Conservation (phyloP, 2,888 invertebrate genomes). For the Acheta domesticus region DNA sequence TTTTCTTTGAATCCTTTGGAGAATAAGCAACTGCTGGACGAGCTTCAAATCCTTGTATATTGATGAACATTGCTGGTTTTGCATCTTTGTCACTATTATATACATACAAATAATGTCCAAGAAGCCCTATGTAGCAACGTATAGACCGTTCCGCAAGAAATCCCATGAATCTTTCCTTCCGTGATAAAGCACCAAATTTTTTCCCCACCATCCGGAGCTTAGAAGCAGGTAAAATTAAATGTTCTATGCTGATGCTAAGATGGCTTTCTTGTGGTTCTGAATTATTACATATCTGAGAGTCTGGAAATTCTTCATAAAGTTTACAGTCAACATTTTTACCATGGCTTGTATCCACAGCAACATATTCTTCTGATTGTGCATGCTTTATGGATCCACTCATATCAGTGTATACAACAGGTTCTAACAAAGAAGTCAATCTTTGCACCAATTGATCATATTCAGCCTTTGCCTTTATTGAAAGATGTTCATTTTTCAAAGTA, state of each 20-base stretch:
- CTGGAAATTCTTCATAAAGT: not conserved
- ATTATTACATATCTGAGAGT: not conserved
- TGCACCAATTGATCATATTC: not conserved
- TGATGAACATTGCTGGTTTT: slow-evolving; percentile 40
- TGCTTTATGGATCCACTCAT: not conserved
- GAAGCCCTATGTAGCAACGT: slow-evolving; percentile 42
- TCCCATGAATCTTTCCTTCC: slow-evolving; percentile 41
- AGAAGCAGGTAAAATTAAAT: slow-evolving; percentile 18
- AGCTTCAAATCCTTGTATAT: slow-evolving; percentile 41
- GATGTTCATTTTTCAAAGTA: not conserved
- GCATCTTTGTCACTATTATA: slow-evolving; percentile 41
- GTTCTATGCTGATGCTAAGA: not conserved
- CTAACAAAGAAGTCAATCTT: not conserved
- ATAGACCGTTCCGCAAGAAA: slow-evolving; percentile 39
- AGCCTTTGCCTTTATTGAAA: not conserved
- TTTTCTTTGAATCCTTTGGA: slow-evolving; percentile 38
- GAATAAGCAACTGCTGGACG: slow-evolving; percentile 36
- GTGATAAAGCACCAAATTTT: slow-evolving; percentile 41
- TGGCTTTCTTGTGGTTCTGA: not conserved
- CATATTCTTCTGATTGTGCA: too few relatives aligned
- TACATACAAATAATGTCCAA: slow-evolving; percentile 40
- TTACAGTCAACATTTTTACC: not conserved
- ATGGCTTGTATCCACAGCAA: too few relatives aligned
- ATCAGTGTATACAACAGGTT: not conserved
- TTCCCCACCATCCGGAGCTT: slow-evolving; percentile 32